Base-by-base conservation (phyloP, 2,797 vertebrate species). In the Vireo griseus region DNA sequence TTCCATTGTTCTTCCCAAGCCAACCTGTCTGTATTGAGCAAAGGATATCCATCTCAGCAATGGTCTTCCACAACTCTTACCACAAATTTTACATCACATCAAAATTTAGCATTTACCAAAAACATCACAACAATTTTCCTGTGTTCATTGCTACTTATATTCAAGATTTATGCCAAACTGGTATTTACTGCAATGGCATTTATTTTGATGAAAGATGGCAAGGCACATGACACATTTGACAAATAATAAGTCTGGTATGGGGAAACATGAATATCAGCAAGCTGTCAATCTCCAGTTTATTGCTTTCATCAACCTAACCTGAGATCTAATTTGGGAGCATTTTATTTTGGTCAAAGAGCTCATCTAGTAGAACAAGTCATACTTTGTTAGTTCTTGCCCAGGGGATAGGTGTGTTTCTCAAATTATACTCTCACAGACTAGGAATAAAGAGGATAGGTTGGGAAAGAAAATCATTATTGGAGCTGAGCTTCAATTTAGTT, bases 291-390 rank as follows among this genome's bases (percentile, higher is more conserved):
- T 94, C 78, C 33, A 77, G 13, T 80, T 65, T 59, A 75, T 33
- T 84, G 40, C 81, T 90, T 92, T 51, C 75, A 66, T 61, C 45
- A 90, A 57, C 51, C 9, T 48, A 94, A 71, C 28, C 17, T 37
- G 61, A 93, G 52, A n/a, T 86, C 39, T 85, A 96, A 92, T 80
- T 95, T 79, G 33, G 35, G 25, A 94, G 33, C 28, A 66, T 77
- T 96, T 89, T 62, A 87, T 75, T 95, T 91, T 72, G 31, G 86
- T 87, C 9, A 4, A 92, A 95, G 68, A 91, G n/a, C 55, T 88
- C 48, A 71, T n/a, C 79, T 51, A 80, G 89, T 54, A 86, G 57
- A 97, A 96, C 94, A 83, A 95, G 94, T 92, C 71, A 73, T 78
- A 75, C 86, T 78, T 86, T 78, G 75, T 88, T 90, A n/a, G 45